Conservation (phyloP, 2,797 vertebrate species). For the Cossypha caffra region DNA sequence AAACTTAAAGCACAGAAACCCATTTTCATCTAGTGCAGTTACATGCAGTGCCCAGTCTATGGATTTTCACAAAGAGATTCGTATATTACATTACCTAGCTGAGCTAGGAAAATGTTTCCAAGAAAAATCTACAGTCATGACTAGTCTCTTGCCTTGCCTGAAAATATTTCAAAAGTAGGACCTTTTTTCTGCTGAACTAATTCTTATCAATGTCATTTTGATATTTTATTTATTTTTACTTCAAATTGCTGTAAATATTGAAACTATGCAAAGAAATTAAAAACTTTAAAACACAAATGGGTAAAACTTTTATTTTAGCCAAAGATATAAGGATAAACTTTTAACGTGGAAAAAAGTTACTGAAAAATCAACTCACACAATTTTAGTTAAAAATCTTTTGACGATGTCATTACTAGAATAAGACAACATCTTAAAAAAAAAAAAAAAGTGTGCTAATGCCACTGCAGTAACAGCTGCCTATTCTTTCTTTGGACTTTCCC, state of each 20-base stretch:
- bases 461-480: background rate
- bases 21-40: background rate
- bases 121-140: background rate
- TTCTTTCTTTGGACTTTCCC: background rate
- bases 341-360: background rate
- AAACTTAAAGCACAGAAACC: background rate
- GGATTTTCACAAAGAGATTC: background rate
- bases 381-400: background rate
- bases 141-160: background rate
- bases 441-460: background rate
- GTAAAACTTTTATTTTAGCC: background rate
- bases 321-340: background rate
- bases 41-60: background rate
- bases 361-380: background rate
- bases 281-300: background rate
- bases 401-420: background rate
- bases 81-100: background rate
- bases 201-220: background rate
- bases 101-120: background rate
- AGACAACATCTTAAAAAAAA: background rate
- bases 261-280: background rate
- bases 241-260: background rate
- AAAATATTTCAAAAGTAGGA: background rate
- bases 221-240: background rate
- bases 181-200: background rate